These are phyloP conservation scores for Epirrita christyi DNA, from an alignment of 2,888 invertebrate species.

Conservation along the genomic window DNA sequence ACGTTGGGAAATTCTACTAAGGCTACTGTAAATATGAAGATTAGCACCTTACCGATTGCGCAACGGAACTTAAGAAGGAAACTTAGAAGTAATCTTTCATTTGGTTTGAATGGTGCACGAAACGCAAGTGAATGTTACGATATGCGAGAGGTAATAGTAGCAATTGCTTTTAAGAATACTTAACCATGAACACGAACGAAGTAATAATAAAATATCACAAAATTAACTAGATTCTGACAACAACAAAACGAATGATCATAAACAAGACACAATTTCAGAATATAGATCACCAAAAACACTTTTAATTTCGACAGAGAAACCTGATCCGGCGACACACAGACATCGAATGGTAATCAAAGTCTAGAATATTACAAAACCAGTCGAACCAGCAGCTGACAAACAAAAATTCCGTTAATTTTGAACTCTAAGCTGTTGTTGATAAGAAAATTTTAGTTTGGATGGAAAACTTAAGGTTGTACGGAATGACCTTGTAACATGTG, in stretches of 20 bases:
- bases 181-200: neutral
- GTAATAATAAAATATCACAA: neutral
- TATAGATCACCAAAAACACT: conserved; percentile 33
- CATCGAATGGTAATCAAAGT: conserved; percentile 53
- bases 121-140: conserved; percentile 1
- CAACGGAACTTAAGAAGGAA: conserved; percentile 4
- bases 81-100: neutral
- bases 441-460: conserved; percentile 33
- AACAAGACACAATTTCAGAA: conserved; percentile 9
- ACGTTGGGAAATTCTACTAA: conserved; percentile 24
- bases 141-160: neutral
- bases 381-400: conserved; percentile 22
- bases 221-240: neutral
- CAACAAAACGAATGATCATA: conserved; percentile 10
- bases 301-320: conserved; percentile 45
- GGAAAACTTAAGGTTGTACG: conserved; percentile 35
- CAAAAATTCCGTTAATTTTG: conserved; percentile 33
- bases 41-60: conserved; percentile 19
- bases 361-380: conserved; percentile 44
- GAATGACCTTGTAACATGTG: conserved; percentile 47
- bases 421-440: conserved; percentile 38
- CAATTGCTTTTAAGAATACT: neutral
- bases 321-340: conserved; percentile 50
- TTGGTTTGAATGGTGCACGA: neutral
- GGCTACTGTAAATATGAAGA: conserved; percentile 19